Evolutionary conservation across 2,888 invertebrate species (phyloP).

Genomic region (Cosmia trapezina): DNA sequence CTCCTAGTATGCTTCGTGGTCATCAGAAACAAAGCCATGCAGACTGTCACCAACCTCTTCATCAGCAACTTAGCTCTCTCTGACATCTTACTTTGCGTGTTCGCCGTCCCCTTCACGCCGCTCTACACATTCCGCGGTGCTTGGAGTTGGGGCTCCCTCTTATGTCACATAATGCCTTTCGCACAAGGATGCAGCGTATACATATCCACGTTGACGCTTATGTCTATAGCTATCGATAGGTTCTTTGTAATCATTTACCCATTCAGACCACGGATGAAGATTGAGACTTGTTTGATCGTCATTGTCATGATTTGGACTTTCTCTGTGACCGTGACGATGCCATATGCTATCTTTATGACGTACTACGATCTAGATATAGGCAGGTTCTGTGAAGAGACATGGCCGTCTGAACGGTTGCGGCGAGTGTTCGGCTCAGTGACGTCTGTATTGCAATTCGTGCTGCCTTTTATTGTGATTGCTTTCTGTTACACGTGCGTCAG

Average conservation of each 20-base stretch:
- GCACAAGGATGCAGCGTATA: conserved; percentile 99
- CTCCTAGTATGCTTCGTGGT: conserved; percentile 98
- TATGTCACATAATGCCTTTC: conserved; percentile 98
- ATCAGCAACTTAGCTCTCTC: conserved; percentile 98
- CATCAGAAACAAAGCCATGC: conserved; percentile 97
- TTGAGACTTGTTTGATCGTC: conserved; percentile 95
- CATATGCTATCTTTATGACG: conserved; percentile 96
- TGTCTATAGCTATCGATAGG: conserved; percentile 99
- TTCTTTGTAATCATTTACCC: conserved; percentile 99
- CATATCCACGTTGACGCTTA: conserved; percentile 98
- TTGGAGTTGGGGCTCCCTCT: conserved; percentile 97
- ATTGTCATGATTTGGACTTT: conserved; percentile 98
- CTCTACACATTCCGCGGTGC: conserved; percentile 97
- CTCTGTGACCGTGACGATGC: conserved; percentile 96
- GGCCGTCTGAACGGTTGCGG: conserved; percentile 96
- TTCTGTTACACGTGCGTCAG: conserved; percentile 98
- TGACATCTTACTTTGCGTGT: conserved; percentile 97
- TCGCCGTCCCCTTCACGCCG: conserved; percentile 99
- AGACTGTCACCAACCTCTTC: conserved; percentile 99
- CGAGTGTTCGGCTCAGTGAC: conserved; percentile 96
- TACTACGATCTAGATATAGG: conserved; percentile 88
- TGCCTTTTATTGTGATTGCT: conserved; percentile 98
- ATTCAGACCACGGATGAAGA: conserved; percentile 97
- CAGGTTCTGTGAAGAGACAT: conserved; percentile 95
- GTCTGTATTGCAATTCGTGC: conserved; percentile 96